These are phyloP conservation scores for Drosophila kanekoi DNA, from an alignment of 2,888 invertebrate species.

Conservation along the genomic window DNA sequence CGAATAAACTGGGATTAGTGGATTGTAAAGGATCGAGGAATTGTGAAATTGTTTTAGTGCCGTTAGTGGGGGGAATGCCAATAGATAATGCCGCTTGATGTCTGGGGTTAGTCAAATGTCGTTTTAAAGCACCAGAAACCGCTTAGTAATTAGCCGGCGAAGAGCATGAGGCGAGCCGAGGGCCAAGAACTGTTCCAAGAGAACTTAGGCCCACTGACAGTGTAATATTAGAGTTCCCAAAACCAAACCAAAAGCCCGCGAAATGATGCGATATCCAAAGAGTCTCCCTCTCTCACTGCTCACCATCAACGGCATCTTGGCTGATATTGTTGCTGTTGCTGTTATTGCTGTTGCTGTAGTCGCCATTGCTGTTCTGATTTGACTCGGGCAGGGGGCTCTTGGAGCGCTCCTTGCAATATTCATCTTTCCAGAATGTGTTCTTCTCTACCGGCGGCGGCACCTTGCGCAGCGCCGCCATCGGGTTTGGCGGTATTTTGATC, in stretches of 20 bases:
- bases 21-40: background rate
- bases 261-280: slow-evolving; percentile 41
- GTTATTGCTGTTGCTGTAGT: slow-evolving; percentile 38
- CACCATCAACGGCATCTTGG: slow-evolving; percentile 73
- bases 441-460: slow-evolving; percentile 89
- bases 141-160: slow-evolving; percentile 76
- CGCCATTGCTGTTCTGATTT: slow-evolving; percentile 25
- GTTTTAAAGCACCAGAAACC: slow-evolving; percentile 72
- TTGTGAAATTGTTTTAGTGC: slow-evolving; percentile 55
- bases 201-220: slow-evolving; percentile 41
- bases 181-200: slow-evolving; percentile 50
- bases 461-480: slow-evolving; percentile 89
- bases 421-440: slow-evolving; percentile 87
- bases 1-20: slow-evolving; percentile 4
- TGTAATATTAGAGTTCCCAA: slow-evolving; percentile 56
- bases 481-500: slow-evolving; percentile 91
- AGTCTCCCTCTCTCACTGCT: slow-evolving; percentile 55
- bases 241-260: slow-evolving; percentile 65
- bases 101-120: slow-evolving; percentile 58
- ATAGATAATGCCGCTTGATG: slow-evolving; percentile 55
- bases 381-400: slow-evolving; percentile 84
- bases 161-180: slow-evolving; percentile 45
- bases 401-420: slow-evolving; percentile 86
- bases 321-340: slow-evolving; percentile 30
- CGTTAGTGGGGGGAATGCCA: slow-evolving; percentile 61